Evolutionary conservation across 2,797 vertebrate species (phyloP), one percentile per base, ranked within the genome.

Genomic region (Streptopelia turtur): DNA sequence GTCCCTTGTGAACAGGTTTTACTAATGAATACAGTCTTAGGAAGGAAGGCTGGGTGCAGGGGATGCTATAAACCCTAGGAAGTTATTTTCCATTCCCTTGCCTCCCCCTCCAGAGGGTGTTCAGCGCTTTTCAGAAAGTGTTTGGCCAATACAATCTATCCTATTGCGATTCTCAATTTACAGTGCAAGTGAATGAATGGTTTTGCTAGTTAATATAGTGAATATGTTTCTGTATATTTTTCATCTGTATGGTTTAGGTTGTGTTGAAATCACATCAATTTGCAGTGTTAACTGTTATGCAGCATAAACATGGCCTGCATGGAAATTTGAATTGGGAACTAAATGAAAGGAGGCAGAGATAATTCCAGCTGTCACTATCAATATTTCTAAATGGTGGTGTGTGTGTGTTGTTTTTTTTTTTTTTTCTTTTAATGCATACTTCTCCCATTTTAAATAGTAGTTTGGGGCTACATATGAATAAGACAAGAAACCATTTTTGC

Each of bases 321-420:
- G 4, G 43, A 92, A 89, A 89, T 94, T 83, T 91, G 80, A 94
- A 84, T 30, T 90, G 45, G 49, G n/a, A 94, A 60, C 27, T 74
- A 92, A 95, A 94, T 35, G 74, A 90, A 61, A 69, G 77, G 63
- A 90, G 83, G 68, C 56, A 94, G 85, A 90, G 49, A 79, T 74
- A 87, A 96, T 94, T 96, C 61, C 56, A 87, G 49, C 90, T 87
- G 75, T 90, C 91, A 80, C 66, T 82, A 80, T 47, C 60, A 70
- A 74, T 94, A 95, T 81, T 93, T 89, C 61, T 11, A 7, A 25
- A 65, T 47, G 7, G 41, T 39, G 6, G 7, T 45, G 43, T 45
- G 18, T 45, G 43, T 16, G 35, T n/a, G 35, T 35, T 35, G 12
- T 37, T 37, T 37, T n/a, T n/a, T n/a, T n/a, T n/a, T n/a, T n/a